These are phyloP conservation scores for Podilymbus podiceps DNA, from an alignment of 2,113 vertebrate genomes.

Conservation along the genomic window DNA sequence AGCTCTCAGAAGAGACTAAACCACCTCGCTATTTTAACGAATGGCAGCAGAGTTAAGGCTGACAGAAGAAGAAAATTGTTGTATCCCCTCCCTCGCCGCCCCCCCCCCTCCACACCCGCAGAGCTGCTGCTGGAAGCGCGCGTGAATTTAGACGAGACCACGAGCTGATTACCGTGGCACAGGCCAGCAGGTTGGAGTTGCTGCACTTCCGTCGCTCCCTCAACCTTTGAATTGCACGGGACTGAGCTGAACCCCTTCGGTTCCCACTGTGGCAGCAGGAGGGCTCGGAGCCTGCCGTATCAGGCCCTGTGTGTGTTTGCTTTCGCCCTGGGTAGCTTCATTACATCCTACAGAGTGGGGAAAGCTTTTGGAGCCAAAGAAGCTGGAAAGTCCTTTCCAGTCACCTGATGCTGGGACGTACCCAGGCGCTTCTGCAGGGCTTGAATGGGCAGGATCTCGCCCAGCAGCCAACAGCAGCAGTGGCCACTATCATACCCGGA, in stretches of 20 bases:
- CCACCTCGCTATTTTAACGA: neutral
- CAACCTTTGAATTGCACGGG: neutral
- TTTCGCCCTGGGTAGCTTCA: neutral
- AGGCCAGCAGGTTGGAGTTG: neutral
- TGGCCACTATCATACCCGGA: neutral
- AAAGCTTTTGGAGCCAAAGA: conserved; percentile 5
- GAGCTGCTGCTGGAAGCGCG: neutral
- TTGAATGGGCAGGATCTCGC: neutral
- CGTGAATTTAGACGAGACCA: neutral
- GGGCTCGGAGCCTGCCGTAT: neutral
- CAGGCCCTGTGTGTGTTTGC: neutral
- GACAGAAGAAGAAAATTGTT: neutral
- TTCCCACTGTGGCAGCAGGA: neutral
- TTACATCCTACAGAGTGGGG: neutral
- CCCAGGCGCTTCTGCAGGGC: neutral
- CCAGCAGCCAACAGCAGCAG: neutral
- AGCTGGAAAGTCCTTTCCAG: neutral
- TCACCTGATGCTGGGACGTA: neutral
- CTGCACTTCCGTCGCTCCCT: neutral
- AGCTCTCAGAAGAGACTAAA: neutral
- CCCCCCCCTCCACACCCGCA: neutral
- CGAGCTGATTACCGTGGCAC: neutral
- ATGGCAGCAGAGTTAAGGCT: conserved; percentile 10
- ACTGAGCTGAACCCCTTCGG: neutral
- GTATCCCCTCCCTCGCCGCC: neutral